Evolutionary conservation across 2,113 vertebrate species (phyloP).

Genomic region (Trinectes maculatus): DNA sequence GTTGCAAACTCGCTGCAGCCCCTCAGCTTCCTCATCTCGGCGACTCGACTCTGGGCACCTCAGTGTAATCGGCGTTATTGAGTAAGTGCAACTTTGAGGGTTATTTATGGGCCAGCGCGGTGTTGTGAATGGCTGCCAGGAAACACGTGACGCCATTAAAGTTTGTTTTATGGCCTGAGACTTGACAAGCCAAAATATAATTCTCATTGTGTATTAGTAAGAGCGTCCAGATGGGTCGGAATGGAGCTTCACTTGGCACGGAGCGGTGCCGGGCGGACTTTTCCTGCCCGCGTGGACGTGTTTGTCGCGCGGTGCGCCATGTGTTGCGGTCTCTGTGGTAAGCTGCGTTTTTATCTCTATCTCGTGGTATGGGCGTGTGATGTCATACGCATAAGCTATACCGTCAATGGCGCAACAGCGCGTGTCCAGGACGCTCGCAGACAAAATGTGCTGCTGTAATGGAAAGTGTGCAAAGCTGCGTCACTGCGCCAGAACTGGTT

Average conservation of each 20-base stretch:
- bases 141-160: slow-evolving; percentile 99
- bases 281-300: slow-evolving; percentile 70
- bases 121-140: slow-evolving; percentile 96
- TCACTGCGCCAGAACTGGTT: background rate
- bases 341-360: slow-evolving; percentile 80
- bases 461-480: background rate
- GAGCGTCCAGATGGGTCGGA: slow-evolving; percentile 95
- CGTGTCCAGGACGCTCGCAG: slow-evolving; percentile 20
- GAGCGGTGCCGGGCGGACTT: slow-evolving; percentile 77
- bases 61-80: slow-evolving; percentile 81
- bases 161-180: slow-evolving; percentile 99
- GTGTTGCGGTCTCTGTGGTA: slow-evolving; percentile 83
- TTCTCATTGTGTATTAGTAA: slow-evolving; percentile 99
- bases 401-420: slow-evolving; percentile 51
- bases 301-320: slow-evolving; percentile 68
- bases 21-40: slow-evolving; percentile 40
- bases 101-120: slow-evolving; percentile 98
- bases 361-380: slow-evolving; percentile 71
- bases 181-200: slow-evolving; percentile 99
- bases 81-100: slow-evolving; percentile 92
- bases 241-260: slow-evolving; percentile 86
- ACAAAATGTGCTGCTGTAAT: slow-evolving; percentile 14
- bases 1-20: background rate
- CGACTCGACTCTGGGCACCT: slow-evolving; percentile 69
- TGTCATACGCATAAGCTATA: slow-evolving; percentile 62